These are phyloP conservation scores for Ophion ventricosus DNA, from an alignment of 2,888 invertebrate species.

Conservation along the genomic window DNA sequence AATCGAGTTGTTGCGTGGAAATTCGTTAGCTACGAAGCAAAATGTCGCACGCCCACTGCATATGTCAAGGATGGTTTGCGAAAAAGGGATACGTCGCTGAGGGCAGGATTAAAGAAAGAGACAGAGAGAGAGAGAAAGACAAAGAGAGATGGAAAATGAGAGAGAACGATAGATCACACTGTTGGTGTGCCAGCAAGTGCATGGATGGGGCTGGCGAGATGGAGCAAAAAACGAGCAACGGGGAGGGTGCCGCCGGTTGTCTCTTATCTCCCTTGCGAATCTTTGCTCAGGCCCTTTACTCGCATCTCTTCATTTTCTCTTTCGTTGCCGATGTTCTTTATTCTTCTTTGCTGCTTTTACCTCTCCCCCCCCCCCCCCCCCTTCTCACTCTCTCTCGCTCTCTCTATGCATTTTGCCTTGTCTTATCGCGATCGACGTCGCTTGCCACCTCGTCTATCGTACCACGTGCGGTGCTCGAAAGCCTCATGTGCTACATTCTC, in stretches of 20 bases:
- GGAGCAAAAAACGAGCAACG: conserved; percentile 57
- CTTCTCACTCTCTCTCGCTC: conserved; percentile 24
- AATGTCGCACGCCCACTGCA: conserved; percentile 68
- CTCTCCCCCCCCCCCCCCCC: background rate
- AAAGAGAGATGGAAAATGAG: background rate
- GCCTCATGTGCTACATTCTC: background rate
- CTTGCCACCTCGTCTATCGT: conserved; percentile 23
- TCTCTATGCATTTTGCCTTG: conserved; percentile 1
- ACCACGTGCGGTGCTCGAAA: conserved; percentile 31
- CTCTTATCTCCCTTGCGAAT: conserved; percentile 70
- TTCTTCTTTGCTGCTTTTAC: background rate
- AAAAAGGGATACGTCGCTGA: background rate
- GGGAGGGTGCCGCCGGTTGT: conserved; percentile 64
- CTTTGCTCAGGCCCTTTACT: conserved; percentile 70
- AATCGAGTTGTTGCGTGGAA: conserved; percentile 67
- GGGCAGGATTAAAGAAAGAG: conserved; percentile 1
- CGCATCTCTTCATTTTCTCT: conserved; percentile 53
- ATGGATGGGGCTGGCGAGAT: conserved; percentile 40
- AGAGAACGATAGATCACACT: conserved; percentile 3
- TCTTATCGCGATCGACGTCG: conserved; percentile 65
- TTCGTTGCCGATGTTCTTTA: conserved; percentile 45
- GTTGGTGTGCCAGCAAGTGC: conserved; percentile 13
- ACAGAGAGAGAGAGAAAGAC: conserved; percentile 26
- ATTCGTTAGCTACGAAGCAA: conserved; percentile 58
- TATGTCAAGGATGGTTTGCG: conserved; percentile 62